Evolutionary conservation across 2,797 vertebrate genomes (phyloP), one percentile per base, ranked within the genome.

Genomic region (Pangasius krempfi): DNA sequence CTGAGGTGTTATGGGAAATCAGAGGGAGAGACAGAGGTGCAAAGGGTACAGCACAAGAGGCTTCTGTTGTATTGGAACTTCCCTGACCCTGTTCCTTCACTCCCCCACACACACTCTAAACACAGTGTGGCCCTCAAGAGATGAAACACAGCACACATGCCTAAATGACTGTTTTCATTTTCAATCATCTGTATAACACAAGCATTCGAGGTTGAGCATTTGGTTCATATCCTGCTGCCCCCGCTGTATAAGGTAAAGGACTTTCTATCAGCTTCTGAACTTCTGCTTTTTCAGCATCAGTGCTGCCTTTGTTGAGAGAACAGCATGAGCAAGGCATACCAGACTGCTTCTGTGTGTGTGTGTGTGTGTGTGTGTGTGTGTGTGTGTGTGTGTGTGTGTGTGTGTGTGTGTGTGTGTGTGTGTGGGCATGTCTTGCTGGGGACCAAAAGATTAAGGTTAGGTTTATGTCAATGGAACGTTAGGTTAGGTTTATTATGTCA

Each of bases 231-330:
- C 60, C 82, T n/a, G 33, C 66, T 87, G 44, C 75, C 76, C 56
- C 64, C n/a, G 52, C 58, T 60, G 68, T 87, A 25, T 58, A 64
- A 84, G 62, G 62, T 83, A 72, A 72, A 60, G n/a, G 68, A 40
- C 84, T 85, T 85, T 73, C 84, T 58, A 56, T 85, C 84, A 37
- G 50, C 40, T 33, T 85, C 68, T 56, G 84, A 50, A 79, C 60
- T 22, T 27, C 33, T n/a, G 37, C 56, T 86, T 76, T 89, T 88
- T 84, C 79, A 40, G 68, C 91, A 88, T 92, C 90, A 93, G 91
- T 92, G 87, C 60, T 56, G 52, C 86, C 90, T 92, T 92, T 93
- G 92, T 92, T 87, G 85, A 80, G 56, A 56, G 72, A 87, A 85
- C 62, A 72, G 75, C 76, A 60, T 86, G 86, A 85, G 78, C 84